These are phyloP conservation scores for Arremon brunneinucha DNA, from an alignment of 2,797 vertebrate genomes.

Conservation along the genomic window DNA sequence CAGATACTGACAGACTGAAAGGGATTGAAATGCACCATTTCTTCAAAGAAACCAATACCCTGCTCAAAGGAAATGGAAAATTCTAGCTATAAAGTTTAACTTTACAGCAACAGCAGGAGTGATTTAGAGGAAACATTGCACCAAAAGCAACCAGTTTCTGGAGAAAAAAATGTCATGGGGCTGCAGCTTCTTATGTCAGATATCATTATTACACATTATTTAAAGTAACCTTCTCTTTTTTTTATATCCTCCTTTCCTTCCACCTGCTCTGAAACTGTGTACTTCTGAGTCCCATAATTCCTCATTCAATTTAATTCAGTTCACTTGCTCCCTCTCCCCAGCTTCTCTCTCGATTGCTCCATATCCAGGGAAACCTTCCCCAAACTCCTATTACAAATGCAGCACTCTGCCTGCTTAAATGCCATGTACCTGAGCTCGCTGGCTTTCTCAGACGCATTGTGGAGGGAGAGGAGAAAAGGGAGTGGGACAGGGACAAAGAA, in stretches of 20 bases:
- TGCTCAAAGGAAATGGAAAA: constrained; percentile 64
- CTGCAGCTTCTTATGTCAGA: background rate
- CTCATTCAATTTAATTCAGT: background rate
- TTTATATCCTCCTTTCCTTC: background rate
- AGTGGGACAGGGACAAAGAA: background rate
- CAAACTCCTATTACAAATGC: background rate
- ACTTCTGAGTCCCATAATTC: background rate
- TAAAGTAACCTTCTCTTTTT: background rate
- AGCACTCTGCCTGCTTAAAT: background rate
- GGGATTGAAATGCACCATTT: constrained; percentile 61
- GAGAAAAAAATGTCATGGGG: background rate
- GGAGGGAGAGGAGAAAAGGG: background rate
- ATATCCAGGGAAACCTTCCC: background rate
- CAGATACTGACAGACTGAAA: constrained; percentile 79
- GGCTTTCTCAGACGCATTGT: fast-evolving
- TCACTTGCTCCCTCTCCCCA: background rate
- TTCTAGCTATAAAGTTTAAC: constrained; percentile 24
- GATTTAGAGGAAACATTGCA: constrained; percentile 36
- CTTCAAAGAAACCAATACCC: constrained; percentile 53
- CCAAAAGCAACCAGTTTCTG: background rate
- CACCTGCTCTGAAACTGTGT: background rate
- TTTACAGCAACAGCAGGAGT: constrained; percentile 25
- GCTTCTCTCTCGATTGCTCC: background rate
- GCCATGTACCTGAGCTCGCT: background rate
- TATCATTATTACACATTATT: background rate